These are phyloP conservation scores for Dendrolimus punctatus DNA, from an alignment of 1,140 invertebrate genomes.

Conservation along the genomic window DNA sequence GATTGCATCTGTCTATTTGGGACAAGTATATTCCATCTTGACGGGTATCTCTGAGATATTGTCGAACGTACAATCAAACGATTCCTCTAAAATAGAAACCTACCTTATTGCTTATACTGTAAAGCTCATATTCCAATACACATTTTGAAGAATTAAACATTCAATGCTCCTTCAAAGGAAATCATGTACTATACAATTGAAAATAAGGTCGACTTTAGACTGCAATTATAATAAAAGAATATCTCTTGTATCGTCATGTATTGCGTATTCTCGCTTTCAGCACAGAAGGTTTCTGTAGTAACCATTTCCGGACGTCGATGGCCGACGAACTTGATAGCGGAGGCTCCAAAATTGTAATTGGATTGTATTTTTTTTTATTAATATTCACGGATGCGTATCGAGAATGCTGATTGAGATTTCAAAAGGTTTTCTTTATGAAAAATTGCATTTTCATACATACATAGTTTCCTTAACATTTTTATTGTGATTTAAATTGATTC, in stretches of 20 bases:
- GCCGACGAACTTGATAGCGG: conserved; percentile 2
- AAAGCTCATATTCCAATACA: neutral
- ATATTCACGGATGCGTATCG: neutral
- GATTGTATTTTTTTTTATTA: neutral
- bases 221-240: conserved; percentile 4
- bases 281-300: conserved; percentile 14
- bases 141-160: neutral
- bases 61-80: neutral
- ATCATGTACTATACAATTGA: neutral
- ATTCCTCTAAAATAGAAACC: neutral
- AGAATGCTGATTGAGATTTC: neutral
- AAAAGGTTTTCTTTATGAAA: too few species aligned
- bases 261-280: conserved; percentile 13
- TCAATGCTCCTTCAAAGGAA: neutral
- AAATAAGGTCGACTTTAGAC: conserved; percentile 6
- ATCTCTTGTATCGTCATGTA: conserved; percentile 14
- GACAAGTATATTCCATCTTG: conserved; percentile 6
- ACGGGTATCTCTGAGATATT: conserved; percentile 1
- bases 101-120: neutral
- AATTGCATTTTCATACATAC: too few species aligned
- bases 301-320: conserved; percentile 15
- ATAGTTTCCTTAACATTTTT: too few species aligned
- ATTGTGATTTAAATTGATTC: too few species aligned
- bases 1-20: conserved; percentile 4
- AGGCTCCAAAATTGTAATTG: conserved; percentile 5